phyloP scores from a whole-genome alignment of 2,113 vertebrate genomes.

The Rhinopomastus cyanomelas region DNA sequence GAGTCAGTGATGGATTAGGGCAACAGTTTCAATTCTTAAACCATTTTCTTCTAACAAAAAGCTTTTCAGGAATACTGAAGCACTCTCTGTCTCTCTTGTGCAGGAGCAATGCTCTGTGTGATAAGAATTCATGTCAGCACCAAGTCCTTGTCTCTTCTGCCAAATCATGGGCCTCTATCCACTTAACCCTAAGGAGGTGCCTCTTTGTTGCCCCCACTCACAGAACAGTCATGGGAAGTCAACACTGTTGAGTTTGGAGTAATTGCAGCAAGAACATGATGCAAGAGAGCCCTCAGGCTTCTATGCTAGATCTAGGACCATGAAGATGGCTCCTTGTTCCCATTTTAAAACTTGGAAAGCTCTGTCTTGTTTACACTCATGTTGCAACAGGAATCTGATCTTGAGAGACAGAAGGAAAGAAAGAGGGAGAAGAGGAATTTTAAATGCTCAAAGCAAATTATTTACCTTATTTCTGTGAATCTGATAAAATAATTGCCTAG shows the following conservation, averaged over 20 bases:
- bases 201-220: background rate
- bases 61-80: background rate
- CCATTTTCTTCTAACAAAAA: background rate
- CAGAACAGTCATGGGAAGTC: background rate
- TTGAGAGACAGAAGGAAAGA: background rate
- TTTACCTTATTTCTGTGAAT: background rate
- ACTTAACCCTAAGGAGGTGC: background rate
- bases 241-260: background rate
- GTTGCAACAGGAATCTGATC: background rate
- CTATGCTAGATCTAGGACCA: fast-evolving
- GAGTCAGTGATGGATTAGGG: background rate
- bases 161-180: background rate
- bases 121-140: background rate
- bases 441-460: background rate
- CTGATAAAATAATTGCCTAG: background rate
- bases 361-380: background rate
- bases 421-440: background rate
- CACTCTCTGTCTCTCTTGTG: background rate
- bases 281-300: background rate
- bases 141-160: background rate
- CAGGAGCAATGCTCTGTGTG: background rate
- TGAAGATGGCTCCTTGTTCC: background rate
- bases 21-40: background rate
- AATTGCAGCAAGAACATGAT: background rate
- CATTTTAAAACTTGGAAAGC: background rate